Conservation (phyloP, 1,140 invertebrate genomes). For the Cotesia typhae region DNA sequence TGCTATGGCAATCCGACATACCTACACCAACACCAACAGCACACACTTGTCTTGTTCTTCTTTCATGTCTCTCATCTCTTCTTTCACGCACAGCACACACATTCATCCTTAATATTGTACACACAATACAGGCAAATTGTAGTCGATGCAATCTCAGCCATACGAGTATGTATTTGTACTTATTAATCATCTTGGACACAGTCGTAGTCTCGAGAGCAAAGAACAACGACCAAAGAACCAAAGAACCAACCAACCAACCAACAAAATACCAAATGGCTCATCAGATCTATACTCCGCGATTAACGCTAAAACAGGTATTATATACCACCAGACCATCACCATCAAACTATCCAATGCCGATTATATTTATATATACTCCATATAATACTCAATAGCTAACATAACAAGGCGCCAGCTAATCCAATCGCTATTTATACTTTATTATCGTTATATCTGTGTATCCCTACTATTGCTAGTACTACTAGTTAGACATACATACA, state of each 20-base stretch:
- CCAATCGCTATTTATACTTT: too few species aligned
- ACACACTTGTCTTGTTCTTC: slow-evolving; percentile 31
- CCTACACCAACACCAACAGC: slow-evolving; percentile 35
- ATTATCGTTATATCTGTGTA: too few species aligned
- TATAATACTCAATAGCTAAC: too few species aligned
- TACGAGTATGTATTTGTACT: slow-evolving; percentile 22
- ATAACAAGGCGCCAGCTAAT: too few species aligned
- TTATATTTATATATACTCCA: too few species aligned
- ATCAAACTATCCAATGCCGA: too few species aligned
- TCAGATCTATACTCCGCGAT: background rate
- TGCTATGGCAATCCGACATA: slow-evolving; percentile 29
- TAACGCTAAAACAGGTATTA: too few species aligned
- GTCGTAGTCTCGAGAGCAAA: slow-evolving; percentile 23
- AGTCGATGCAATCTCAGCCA: slow-evolving; percentile 34
- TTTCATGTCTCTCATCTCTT: slow-evolving; percentile 28
- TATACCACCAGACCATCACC: too few species aligned
- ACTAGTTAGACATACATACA: too few species aligned
- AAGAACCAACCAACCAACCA: background rate
- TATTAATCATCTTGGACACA: slow-evolving; percentile 51
- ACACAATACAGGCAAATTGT: slow-evolving; percentile 23
- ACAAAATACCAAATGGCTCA: slow-evolving; percentile 2
- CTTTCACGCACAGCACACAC: slow-evolving; percentile 15
- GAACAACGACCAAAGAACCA: background rate
- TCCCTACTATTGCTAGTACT: too few species aligned
- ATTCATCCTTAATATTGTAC: background rate